phyloP scores from a whole-genome alignment of 2,797 vertebrate species.

The Sebastes variabilis region DNA sequence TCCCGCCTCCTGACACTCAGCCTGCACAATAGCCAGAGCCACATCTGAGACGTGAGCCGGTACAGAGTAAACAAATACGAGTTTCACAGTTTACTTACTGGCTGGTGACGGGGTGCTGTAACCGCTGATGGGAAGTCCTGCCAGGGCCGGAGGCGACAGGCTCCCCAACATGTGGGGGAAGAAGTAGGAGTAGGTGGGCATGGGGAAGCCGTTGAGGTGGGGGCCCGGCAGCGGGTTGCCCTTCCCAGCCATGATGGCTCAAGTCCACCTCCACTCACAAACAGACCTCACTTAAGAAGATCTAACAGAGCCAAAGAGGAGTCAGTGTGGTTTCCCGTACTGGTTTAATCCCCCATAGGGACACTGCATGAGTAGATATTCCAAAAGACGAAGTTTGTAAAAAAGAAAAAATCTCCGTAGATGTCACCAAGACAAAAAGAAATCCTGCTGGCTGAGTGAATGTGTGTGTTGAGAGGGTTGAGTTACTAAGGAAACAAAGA shows the following conservation, averaged over 20 bases:
- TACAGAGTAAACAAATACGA: background rate
- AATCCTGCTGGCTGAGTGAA: slow-evolving; percentile 39
- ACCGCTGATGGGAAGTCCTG: slow-evolving; percentile 91
- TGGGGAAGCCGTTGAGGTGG: slow-evolving; percentile 92
- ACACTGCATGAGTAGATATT: slow-evolving; percentile 50
- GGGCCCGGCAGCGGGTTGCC: slow-evolving; percentile 91
- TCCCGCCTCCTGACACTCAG: slow-evolving; percentile 10
- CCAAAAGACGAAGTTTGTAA: slow-evolving; percentile 23
- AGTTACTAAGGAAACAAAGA: slow-evolving; percentile 54
- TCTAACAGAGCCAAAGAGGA: slow-evolving; percentile 18
- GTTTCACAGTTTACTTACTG: slow-evolving; percentile 85
- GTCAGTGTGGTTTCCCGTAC: slow-evolving; percentile 40
- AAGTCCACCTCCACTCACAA: slow-evolving; percentile 54
- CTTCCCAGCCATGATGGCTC: slow-evolving; percentile 92
- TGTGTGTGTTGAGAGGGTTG: slow-evolving; percentile 47
- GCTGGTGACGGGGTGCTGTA: slow-evolving; percentile 97
- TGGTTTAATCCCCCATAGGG: slow-evolving; percentile 75
- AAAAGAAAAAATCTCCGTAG: slow-evolving; percentile 21
- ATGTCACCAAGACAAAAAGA: slow-evolving; percentile 47
- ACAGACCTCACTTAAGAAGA: slow-evolving; percentile 23
- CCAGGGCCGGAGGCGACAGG: slow-evolving; percentile 89
- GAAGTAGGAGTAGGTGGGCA: slow-evolving; percentile 96
- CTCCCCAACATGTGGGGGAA: slow-evolving; percentile 95
- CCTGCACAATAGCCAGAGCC: background rate
- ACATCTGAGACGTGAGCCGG: background rate